A percentile compares a stretch with the other conserved stretches of the same genome.
Conservation (phyloP, 2,888 invertebrate genomes). For the Megaustenia siamemsis region DNA sequence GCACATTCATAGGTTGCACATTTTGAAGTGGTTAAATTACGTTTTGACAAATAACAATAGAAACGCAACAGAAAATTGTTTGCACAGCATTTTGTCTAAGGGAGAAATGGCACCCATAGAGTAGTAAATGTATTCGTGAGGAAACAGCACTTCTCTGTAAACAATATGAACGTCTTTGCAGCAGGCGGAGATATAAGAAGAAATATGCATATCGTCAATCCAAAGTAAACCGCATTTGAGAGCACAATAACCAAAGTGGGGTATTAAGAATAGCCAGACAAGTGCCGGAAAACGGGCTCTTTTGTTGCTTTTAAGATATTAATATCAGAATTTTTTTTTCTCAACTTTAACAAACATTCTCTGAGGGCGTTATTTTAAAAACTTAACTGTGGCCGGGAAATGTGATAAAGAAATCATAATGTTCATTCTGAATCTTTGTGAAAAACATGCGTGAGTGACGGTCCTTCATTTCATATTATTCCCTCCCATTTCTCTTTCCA, state of each 20-base stretch:
- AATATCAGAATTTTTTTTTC: no score
- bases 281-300: neutral
- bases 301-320: neutral
- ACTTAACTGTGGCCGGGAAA: no score
- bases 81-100: neutral
- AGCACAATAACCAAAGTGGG: neutral
- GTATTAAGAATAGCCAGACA: neutral
- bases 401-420: no score
- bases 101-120: neutral
- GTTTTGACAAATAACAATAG: neutral
- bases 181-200: neutral
- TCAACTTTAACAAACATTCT: no score
- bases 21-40: neutral
- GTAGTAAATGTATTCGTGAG: neutral
- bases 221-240: neutral
- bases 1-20: neutral
- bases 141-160: neutral
- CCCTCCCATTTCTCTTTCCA: no score
- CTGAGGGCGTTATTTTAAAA: no score
- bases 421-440: no score
- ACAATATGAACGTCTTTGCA: neutral
- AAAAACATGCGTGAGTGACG: no score
- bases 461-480: no score
- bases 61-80: neutral
- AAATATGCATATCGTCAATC: neutral